Evolutionary conservation across 2,797 vertebrate genomes (phyloP).

Genomic region (Uromys caudimaculatus): DNA sequence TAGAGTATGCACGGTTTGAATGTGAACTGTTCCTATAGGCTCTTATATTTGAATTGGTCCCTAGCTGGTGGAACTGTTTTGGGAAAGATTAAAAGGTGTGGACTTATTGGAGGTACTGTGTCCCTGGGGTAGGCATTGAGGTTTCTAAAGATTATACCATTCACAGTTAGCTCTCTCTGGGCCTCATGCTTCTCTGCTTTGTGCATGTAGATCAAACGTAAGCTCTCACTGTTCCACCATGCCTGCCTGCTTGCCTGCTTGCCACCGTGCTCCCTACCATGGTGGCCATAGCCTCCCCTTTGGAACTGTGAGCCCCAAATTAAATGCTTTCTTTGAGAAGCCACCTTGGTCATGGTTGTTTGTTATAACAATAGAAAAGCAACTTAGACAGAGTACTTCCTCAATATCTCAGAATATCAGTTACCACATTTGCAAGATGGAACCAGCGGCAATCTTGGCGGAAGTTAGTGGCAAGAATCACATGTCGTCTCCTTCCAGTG

Average conservation of each 20-base stretch:
- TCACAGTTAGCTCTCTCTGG: too few species aligned
- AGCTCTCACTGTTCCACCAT: not conserved
- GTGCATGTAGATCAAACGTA: not conserved
- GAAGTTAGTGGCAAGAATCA: not conserved
- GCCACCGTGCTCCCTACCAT: not conserved
- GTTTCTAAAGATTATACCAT: not conserved
- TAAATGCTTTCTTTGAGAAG: not conserved
- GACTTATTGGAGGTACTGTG: not conserved
- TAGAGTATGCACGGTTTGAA: not conserved
- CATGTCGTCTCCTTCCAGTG: not conserved
- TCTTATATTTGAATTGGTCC: not conserved
- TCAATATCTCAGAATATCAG: not conserved
- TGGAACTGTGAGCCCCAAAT: not conserved
- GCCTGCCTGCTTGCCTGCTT: not conserved
- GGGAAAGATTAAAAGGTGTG: not conserved
- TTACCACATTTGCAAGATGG: not conserved
- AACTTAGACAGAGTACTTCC: not conserved
- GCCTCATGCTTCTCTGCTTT: not conserved
- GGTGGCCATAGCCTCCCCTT: not conserved
- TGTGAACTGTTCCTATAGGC: not conserved
- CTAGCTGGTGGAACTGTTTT: not conserved
- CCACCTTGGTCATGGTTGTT: not conserved
- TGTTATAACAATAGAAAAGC: not conserved
- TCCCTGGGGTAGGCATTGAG: too few species aligned
- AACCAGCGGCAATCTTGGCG: rapidly evolving